A percentile compares a stretch with the other conserved stretches of the same genome.
These are phyloP conservation scores for Leontopithecus rosalia DNA, from an alignment of 2,797 vertebrate genomes.

Conservation along the genomic window DNA sequence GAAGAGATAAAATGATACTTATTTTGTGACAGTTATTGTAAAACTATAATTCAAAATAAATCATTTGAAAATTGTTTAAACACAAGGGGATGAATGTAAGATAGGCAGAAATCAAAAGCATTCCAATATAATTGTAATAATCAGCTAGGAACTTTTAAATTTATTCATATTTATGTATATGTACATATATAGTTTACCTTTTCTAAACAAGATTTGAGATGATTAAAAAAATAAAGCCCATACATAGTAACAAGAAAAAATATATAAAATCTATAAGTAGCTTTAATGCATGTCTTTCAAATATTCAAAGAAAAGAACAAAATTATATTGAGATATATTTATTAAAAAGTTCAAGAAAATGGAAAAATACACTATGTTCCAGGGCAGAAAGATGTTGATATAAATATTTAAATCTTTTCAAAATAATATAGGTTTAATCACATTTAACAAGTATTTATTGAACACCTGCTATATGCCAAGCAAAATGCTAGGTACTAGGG, in stretches of 20 bases:
- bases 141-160: not conserved
- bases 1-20: not conserved
- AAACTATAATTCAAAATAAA: not conserved
- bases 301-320: not conserved
- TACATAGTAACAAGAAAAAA: not conserved
- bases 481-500: not conserved
- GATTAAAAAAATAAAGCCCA: not conserved
- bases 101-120: not conserved
- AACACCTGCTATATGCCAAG: not conserved
- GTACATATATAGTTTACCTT: not conserved
- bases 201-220: not conserved
- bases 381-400: not conserved
- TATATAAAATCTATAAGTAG: not conserved
- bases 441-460: not conserved
- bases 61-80: not conserved
- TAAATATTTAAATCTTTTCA: slow-evolving; percentile 28
- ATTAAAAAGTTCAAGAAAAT: slow-evolving; percentile 43
- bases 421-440: slow-evolving; percentile 13
- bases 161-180: not conserved
- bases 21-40: not conserved
- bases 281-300: not conserved
- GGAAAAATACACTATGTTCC: not conserved
- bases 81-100: not conserved
- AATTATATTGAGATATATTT: not conserved
- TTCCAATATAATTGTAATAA: not conserved